Conservation (phyloP, 2,888 invertebrate genomes). For the Yponomeuta plumbellus region DNA sequence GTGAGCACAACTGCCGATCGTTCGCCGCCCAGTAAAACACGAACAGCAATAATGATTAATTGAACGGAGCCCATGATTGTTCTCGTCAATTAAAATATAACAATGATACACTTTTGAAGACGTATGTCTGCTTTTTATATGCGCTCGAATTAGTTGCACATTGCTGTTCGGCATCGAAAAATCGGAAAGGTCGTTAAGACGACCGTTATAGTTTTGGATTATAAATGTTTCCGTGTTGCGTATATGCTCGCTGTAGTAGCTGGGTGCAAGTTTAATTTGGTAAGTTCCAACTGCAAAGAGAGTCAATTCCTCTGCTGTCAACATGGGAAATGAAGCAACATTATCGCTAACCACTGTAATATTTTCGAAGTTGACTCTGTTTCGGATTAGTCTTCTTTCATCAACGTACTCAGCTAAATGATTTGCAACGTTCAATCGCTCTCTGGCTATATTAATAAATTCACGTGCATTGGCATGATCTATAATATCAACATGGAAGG, state of each 20-base stretch:
- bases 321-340: constrained; percentile 18
- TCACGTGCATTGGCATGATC: constrained; percentile 19
- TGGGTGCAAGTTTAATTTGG: constrained; percentile 21
- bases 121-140: constrained; percentile 21
- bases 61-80: constrained; percentile 17
- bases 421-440: constrained; percentile 18
- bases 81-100: constrained; percentile 4
- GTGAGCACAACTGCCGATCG: constrained; percentile 21
- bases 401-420: constrained; percentile 20
- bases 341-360: constrained; percentile 15
- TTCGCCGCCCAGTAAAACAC: constrained; percentile 20
- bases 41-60: constrained; percentile 13
- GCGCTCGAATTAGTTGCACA: constrained; percentile 20
- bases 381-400: constrained; percentile 16
- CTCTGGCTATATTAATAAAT: constrained; percentile 21
- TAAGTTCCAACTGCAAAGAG: constrained; percentile 14
- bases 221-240: constrained; percentile 19
- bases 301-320: constrained; percentile 19
- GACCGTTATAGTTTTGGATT: constrained; percentile 20
- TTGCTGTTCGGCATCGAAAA: constrained; percentile 14
- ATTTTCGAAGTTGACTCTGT: constrained; percentile 17
- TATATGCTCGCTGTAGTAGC: constrained; percentile 13
- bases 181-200: constrained; percentile 13
- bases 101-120: constrained; percentile 17
- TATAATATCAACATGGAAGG: constrained; percentile 18